Percentiles rank a stretch among this genome's conserved stretches.
Conservation (phyloP, 2,797 vertebrate genomes). For the Bryconaethiops microstoma region DNA sequence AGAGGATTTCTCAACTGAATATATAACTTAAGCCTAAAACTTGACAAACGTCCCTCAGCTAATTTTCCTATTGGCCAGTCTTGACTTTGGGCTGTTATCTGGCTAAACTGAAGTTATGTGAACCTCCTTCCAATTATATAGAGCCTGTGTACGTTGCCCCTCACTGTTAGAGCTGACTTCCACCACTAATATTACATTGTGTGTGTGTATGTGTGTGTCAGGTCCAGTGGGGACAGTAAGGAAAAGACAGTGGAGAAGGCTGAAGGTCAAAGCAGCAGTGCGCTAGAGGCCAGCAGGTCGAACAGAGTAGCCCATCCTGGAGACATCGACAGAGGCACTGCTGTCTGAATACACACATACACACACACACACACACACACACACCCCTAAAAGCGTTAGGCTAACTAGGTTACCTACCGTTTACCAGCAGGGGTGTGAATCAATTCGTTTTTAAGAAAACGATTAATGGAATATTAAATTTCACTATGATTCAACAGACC, state of each 20-base stretch:
- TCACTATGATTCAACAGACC: not conserved
- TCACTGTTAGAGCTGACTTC: slow-evolving; percentile 41
- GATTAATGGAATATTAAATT: not conserved
- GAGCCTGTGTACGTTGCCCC: too few relatives aligned
- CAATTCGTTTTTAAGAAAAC: too few relatives aligned
- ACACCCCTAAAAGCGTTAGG: not conserved
- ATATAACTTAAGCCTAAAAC: too few relatives aligned
- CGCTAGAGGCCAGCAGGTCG: slow-evolving; percentile 78
- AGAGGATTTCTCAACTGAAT: too few relatives aligned
- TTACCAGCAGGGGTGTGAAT: not conserved
- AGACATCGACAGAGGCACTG: slow-evolving; percentile 84
- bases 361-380: not conserved
- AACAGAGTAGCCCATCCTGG: slow-evolving; percentile 73
- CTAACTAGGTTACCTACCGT: not conserved
- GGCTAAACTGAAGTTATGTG: too few relatives aligned
- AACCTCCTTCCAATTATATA: too few relatives aligned
- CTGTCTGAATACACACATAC: slow-evolving; percentile 75
- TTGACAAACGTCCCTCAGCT: too few relatives aligned
- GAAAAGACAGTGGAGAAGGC: slow-evolving; percentile 81
- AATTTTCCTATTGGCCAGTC: too few relatives aligned
- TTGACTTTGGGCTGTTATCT: too few relatives aligned
- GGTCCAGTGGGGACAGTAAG: slow-evolving; percentile 83
- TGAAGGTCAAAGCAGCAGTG: slow-evolving; percentile 73
- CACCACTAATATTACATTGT: too few relatives aligned
- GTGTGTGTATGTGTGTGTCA: slow-evolving; percentile 66